Base-by-base conservation (phyloP, 1,140 invertebrate genomes). In the Diploscapter pachys region DNA sequence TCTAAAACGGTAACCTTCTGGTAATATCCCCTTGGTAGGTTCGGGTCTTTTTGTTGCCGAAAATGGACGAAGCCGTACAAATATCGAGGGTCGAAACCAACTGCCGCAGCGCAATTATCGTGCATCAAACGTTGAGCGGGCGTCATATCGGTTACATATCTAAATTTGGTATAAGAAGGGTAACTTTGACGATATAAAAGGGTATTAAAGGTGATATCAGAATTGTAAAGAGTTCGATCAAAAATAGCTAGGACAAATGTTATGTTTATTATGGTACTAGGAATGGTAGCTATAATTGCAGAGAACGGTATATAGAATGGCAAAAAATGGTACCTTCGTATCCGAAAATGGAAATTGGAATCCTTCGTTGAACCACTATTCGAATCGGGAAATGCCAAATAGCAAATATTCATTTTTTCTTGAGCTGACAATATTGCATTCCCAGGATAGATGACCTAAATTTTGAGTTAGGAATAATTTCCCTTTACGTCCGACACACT, bases 1-100 rank as follows among this genome's bases (percentile, higher is more conserved):
- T 31, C 62, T 61, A 48, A 56, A 5, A 71, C 4, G 9, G 66
- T 80, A 86, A 93, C 92, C 89, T 99, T 99, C 88, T 99, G 96
- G 88, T 98, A 98, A 87, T 99, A 99, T 70, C 96, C 96, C 83
- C 96, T 89, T 56, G 94, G 92, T 80, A 98, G 89, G 62, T 91
- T 90, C 48, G 92, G 89, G 88, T 99, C 95, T 86, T 96, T 96
- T 51, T 96, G 94, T 90, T 98, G 96, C 78, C 96, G 90, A 87
- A 99, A 99, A 87, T 97, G 98, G 5, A 98, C 96, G 89, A 93
- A 99, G 64, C 96, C 96, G 91, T 93, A 97, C 80, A 85, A 86
- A 80, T 86, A 84, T n/a, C 85, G 85, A 75, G 81, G 78, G 73
- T 88, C 87, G 76, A 81, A 81, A 83, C 88, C 80, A 9, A 85